These are phyloP conservation scores for Pogoniulus pusillus DNA, from an alignment of 2,797 vertebrate genomes.

Conservation along the genomic window DNA sequence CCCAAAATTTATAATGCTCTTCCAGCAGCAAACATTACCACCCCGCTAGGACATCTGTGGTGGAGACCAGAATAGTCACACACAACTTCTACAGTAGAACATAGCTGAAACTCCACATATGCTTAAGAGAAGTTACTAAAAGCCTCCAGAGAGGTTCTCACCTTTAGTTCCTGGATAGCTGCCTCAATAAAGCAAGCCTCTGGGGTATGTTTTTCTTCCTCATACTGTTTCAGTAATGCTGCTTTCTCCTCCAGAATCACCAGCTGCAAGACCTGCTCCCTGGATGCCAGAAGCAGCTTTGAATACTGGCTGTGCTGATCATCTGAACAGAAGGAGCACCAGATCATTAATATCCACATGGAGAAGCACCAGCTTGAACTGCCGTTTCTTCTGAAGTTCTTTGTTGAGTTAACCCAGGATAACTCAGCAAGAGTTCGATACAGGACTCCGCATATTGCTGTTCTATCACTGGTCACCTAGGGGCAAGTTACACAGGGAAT, in stretches of 20 bases:
- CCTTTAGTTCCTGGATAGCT: slow-evolving; percentile 86
- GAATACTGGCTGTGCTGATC: slow-evolving; percentile 89
- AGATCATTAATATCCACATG: not conserved
- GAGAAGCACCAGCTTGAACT: not conserved
- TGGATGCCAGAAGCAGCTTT: slow-evolving; percentile 93
- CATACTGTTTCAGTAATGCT: slow-evolving; percentile 84
- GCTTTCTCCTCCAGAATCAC: slow-evolving; percentile 88
- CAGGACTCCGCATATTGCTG: not conserved
- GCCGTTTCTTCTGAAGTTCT: not conserved
- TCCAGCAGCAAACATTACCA: not conserved
- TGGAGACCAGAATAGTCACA: not conserved
- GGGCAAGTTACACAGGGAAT: no score
- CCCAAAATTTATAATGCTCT: not conserved
- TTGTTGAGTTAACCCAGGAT: not conserved
- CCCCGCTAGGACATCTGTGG: not conserved
- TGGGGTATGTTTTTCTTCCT: slow-evolving; percentile 81
- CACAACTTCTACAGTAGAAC: not conserved
- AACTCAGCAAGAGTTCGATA: not conserved
- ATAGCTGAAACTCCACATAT: not conserved
- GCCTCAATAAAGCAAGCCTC: slow-evolving; percentile 88
- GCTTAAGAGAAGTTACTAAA: not conserved
- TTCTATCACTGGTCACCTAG: not conserved
- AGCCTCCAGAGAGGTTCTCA: slow-evolving; percentile 18
- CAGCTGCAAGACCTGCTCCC: slow-evolving; percentile 83
- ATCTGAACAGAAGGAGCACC: slow-evolving; percentile 75